phyloP scores from a whole-genome alignment of 1,140 invertebrate genomes.

The Ephestia elutella region DNA sequence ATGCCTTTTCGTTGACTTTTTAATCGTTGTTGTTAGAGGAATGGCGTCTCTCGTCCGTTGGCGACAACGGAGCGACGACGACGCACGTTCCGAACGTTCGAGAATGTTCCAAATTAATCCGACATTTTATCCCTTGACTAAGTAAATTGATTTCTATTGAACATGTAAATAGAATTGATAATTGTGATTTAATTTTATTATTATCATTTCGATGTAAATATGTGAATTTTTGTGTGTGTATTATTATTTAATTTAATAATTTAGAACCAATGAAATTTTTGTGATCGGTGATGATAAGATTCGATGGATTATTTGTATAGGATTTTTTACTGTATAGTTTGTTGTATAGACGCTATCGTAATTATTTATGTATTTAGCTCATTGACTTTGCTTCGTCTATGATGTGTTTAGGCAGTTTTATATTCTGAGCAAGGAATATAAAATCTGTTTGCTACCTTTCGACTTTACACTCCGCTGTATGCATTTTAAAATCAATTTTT shows the following conservation, averaged over 20 bases:
- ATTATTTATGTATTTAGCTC: constrained; percentile 47
- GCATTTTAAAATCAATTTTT: not conserved
- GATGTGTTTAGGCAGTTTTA: constrained; percentile 15
- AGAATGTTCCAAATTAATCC: constrained; percentile 16
- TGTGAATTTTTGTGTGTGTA: constrained; percentile 56
- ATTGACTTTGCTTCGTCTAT: constrained; percentile 25
- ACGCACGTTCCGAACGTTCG: constrained; percentile 19
- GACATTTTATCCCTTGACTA: constrained; percentile 27
- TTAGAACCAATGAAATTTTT: constrained; percentile 33
- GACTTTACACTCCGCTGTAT: not conserved
- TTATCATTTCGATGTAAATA: constrained; percentile 60
- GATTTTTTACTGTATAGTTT: constrained; percentile 61
- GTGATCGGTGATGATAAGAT: constrained; percentile 32
- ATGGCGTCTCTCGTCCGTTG: constrained; percentile 33
- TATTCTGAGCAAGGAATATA: constrained; percentile 17
- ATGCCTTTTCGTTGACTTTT: constrained; percentile 23
- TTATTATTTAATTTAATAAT: constrained; percentile 36
- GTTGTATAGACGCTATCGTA: constrained; percentile 40
- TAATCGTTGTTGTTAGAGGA: constrained; percentile 19
- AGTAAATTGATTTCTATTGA: constrained; percentile 14
- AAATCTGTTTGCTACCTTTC: constrained; percentile 12
- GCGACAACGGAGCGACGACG: constrained; percentile 24
- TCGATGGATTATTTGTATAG: constrained; percentile 51
- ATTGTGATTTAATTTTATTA: constrained; percentile 56
- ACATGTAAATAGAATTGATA: constrained; percentile 52